These are phyloP conservation scores for Akabosia matsudoensis DNA, from an alignment of 1,140 invertebrate species.

Conservation along the genomic window DNA sequence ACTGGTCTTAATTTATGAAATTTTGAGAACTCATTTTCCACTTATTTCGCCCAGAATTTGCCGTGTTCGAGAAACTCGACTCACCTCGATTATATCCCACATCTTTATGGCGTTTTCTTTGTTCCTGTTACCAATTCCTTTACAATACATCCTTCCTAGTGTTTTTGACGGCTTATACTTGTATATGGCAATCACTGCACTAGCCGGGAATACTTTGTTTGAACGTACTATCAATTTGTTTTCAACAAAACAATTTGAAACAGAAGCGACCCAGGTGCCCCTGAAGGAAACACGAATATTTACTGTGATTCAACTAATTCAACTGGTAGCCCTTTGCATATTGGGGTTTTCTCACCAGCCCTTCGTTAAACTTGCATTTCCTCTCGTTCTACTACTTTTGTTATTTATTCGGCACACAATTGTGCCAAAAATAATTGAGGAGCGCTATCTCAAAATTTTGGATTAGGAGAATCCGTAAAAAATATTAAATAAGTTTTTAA, in stretches of 20 bases:
- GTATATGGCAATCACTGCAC: conserved; percentile 64
- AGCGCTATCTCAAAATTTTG: background rate
- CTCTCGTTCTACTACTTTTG: conserved; percentile 62
- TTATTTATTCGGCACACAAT: conserved; percentile 50
- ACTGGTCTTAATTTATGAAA: background rate
- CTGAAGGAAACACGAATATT: conserved; percentile 65
- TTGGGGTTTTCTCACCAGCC: conserved; percentile 62
- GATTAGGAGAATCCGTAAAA: no score
- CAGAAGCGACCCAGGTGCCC: conserved; percentile 63
- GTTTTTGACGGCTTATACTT: conserved; percentile 68
- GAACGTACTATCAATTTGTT: conserved; percentile 65
- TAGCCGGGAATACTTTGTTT: conserved; percentile 66
- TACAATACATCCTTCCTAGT: conserved; percentile 62
- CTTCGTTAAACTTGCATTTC: conserved; percentile 67
- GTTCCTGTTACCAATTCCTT: conserved; percentile 60
- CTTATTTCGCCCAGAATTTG: conserved; percentile 60
- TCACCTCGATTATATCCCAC: conserved; percentile 62
- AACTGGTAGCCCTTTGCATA: conserved; percentile 60
- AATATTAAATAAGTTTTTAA: no score
- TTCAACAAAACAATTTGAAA: conserved; percentile 67
- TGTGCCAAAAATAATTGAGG: background rate
- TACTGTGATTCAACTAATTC: conserved; percentile 60
- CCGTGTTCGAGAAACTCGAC: conserved; percentile 61
- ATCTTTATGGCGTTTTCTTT: conserved; percentile 63
- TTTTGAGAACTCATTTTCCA: no score